Evolutionary conservation across 1,140 invertebrate genomes (phyloP).

Genomic region (Atopsyche davidsoni): DNA sequence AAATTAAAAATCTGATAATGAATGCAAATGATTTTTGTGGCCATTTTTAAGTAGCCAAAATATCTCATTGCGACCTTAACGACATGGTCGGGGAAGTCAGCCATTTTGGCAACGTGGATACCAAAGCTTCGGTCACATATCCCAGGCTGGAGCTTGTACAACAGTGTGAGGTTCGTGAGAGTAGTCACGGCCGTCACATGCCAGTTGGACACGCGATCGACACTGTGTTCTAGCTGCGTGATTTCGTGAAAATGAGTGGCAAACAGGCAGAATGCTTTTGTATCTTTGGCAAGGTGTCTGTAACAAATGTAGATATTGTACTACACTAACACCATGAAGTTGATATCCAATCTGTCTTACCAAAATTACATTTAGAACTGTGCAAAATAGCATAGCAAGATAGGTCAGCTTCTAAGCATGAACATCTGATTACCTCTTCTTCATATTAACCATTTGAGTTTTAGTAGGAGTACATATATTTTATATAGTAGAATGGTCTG

Average conservation of each 20-base stretch:
- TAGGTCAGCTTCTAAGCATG: slow-evolving; percentile 7
- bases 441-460: too few relatives aligned
- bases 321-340: too few relatives aligned
- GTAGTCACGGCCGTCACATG: slow-evolving; percentile 79
- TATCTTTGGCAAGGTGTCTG: slow-evolving; percentile 78
- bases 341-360: too few relatives aligned
- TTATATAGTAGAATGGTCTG: too few relatives aligned
- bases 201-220: slow-evolving; percentile 70
- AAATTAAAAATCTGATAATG: slow-evolving; percentile 36
- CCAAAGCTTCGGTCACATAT: slow-evolving; percentile 93
- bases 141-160: slow-evolving; percentile 79
- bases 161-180: slow-evolving; percentile 68
- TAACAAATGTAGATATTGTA: slow-evolving; percentile 31
- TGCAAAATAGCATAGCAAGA: too few relatives aligned
- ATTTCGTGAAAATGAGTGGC: slow-evolving; percentile 99
- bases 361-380: too few relatives aligned
- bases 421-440: too few relatives aligned
- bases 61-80: slow-evolving; percentile 50
- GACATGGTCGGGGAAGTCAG: slow-evolving; percentile 74
- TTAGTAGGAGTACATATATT: too few relatives aligned
- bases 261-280: slow-evolving; percentile 85
- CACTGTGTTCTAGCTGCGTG: slow-evolving; percentile 68
- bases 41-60: too few relatives aligned
- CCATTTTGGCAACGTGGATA: slow-evolving; percentile 89
- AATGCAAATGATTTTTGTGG: too few relatives aligned